Conservation (phyloP, 2,888 invertebrate genomes). For the Leistus spinibarbis region DNA sequence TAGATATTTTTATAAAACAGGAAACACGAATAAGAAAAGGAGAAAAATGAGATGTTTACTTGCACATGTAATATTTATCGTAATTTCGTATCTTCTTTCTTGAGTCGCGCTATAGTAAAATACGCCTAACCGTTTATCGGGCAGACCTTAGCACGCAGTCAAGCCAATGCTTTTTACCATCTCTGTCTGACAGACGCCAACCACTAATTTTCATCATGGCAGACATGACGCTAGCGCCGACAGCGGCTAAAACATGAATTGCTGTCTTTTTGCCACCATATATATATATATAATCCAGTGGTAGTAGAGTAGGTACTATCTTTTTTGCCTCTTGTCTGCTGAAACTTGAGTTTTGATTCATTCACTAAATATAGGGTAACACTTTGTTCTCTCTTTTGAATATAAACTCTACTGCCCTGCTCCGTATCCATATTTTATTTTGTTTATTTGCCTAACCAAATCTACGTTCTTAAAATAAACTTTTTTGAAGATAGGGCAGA, state of each 20-base stretch:
- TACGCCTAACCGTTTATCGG: not conserved
- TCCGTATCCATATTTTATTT: not conserved
- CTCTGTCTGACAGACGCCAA: conserved; percentile 8
- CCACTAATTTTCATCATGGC: conserved; percentile 27
- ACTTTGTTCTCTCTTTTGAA: not conserved
- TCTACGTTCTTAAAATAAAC: not conserved
- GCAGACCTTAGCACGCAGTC: not conserved
- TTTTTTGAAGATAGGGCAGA: no score
- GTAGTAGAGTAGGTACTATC: not conserved
- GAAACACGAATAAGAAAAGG: not conserved
- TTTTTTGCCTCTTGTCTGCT: not conserved
- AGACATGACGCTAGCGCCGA: conserved; percentile 15
- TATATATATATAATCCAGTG: conserved; percentile 9
- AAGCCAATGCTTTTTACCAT: not conserved
- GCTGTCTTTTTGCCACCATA: conserved; percentile 14
- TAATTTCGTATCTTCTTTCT: not conserved
- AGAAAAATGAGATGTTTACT: not conserved
- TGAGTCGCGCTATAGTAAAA: not conserved
- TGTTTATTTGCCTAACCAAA: not conserved
- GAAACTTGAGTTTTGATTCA: not conserved
- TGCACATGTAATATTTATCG: not conserved
- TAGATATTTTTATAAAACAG: not conserved
- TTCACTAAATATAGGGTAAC: conserved; percentile 2
- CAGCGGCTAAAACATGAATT: conserved; percentile 5
- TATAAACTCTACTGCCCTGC: not conserved